Conservation (phyloP, 2,888 invertebrate species). For the Acheta domesticus region DNA sequence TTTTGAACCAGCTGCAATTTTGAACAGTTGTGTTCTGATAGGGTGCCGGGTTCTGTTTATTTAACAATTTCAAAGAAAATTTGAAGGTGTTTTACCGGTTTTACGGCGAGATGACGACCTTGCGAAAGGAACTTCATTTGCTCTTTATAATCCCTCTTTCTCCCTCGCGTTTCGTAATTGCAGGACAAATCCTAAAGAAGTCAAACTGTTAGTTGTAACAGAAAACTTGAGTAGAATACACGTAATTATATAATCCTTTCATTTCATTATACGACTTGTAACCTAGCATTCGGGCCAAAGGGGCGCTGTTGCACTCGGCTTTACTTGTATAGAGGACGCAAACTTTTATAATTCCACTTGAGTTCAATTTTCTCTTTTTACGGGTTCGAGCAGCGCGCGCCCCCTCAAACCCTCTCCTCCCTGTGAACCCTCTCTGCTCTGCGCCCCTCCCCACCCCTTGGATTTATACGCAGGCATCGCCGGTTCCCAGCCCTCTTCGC, state of each 20-base stretch:
- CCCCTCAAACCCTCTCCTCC: not conserved
- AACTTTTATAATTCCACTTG: conserved; percentile 2
- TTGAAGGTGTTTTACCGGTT: not conserved
- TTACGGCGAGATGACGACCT: not conserved
- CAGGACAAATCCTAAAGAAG: not conserved
- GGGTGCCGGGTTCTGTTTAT: no score
- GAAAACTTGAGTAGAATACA: conserved; percentile 18
- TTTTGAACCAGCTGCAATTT: no score
- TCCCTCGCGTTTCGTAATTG: not conserved
- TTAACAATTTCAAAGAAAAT: no score
- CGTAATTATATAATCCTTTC: conserved; percentile 18
- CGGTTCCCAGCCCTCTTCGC: not conserved
- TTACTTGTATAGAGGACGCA: conserved; percentile 6
- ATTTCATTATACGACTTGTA: not conserved
- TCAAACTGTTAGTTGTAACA: conserved; percentile 1
- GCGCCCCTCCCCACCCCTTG: no score
- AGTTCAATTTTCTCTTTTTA: not conserved
- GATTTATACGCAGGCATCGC: no score
- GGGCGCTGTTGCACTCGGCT: not conserved
- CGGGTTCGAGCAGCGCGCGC: not conserved
- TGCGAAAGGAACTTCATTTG: not conserved
- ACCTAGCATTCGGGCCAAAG: not conserved
- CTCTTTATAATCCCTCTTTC: not conserved
- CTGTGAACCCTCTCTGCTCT: not conserved
- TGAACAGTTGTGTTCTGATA: no score